Base-by-base conservation (phyloP, 2,113 vertebrate genomes). In the Larimichthys polyactis region DNA sequence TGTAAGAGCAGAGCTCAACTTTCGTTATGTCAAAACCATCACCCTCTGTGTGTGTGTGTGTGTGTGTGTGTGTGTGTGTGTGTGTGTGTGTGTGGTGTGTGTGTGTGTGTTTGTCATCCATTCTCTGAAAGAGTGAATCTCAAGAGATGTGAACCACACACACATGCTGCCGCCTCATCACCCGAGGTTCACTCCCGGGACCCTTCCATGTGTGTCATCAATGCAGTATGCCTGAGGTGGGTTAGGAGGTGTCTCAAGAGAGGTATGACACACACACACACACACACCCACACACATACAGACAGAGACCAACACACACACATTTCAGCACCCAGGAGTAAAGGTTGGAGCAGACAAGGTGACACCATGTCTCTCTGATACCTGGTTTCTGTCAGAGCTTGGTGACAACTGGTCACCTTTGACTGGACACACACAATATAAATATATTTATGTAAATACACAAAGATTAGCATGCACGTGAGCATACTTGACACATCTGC, bases 261-360 rank as follows among this genome's bases (percentile, higher is more conserved):
- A 81, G 54, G 29, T 67, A 71, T 77, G 78, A 73, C 52, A 78
- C 59, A 72, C 76, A 69, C 69, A 64, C 69, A 64, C 73, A 65
- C 36, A 75, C 78, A 81, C 64, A 78, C 82, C 36, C 71, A 72
- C 55, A 71, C 81, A 69, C 65, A 64, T 68, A 52, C 44, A 75
- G 74, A 32, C 17, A 32, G 7, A 27, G 36, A 11, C 24, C 15
- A 9, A n/a, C 76, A 83, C 67, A 79, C 24, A 68, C 64, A 75
- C 75, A 51, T 4, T 11, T 5, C 3, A 1, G 20, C 19, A 79
- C 83, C 78, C 81, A 68, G 49, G 79, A 77, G 86, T 73, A 81
- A 84, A 76, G 74, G 71, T 79, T 81, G 86, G 75, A 89, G 77
- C 86, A 91, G 92, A 91, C 87, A 90, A 85, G 78, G 86, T 94